Evolutionary conservation across 2,888 invertebrate genomes (phyloP).

Genomic region (Drosophila tanythrix): DNA sequence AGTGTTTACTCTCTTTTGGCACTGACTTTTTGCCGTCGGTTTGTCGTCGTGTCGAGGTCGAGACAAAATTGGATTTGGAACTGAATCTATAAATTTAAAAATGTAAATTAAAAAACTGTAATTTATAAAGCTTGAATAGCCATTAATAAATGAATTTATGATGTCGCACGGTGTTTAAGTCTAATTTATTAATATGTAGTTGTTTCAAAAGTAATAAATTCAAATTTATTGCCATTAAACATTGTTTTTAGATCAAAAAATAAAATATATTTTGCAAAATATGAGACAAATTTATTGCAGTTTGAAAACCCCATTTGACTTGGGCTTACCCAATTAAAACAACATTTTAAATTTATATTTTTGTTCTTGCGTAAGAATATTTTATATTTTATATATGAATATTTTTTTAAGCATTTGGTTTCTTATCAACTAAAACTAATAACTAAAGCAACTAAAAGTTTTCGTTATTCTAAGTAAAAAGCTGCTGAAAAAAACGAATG

Average conservation of each 20-base stretch:
- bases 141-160: background rate
- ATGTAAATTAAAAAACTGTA: background rate
- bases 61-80: background rate
- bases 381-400: conserved; percentile 75
- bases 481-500: conserved; percentile 39
- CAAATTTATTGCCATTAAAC: background rate
- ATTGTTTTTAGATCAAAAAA: background rate
- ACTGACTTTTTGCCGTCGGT: conserved; percentile 8
- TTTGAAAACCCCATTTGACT: background rate
- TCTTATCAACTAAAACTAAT: conserved; percentile 51
- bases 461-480: conserved; percentile 13
- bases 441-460: conserved; percentile 42
- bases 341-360: conserved; percentile 33
- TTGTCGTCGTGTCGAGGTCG: background rate
- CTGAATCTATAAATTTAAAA: background rate
- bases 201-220: background rate
- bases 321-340: conserved; percentile 13
- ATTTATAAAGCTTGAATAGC: background rate
- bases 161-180: background rate
- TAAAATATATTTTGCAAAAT: background rate
- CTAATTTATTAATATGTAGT: background rate
- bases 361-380: conserved; percentile 70
- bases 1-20: background rate
- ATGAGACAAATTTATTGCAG: background rate
- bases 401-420: conserved; percentile 55